Base-by-base conservation (phyloP, 2,888 invertebrate genomes). In the Agonopterix arenella region DNA sequence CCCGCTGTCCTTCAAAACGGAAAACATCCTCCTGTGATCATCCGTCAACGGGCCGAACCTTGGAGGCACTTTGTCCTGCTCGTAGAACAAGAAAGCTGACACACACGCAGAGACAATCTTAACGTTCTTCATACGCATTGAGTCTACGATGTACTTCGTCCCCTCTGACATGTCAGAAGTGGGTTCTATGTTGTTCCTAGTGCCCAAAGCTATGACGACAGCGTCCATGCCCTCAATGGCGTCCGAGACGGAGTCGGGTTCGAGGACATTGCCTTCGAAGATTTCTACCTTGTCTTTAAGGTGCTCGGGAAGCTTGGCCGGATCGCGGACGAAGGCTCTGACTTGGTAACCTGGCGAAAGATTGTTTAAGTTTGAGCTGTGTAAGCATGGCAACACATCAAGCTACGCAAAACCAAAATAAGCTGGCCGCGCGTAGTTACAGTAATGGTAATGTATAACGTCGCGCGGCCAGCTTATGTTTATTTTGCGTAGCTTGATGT, bases 151-250 rank as follows among this genome's bases (percentile, higher is more conserved):
- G 70, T 96, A 96, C 72, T 92, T 93, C 37, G 94, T 92, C 16
- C 96, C 96, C 50, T 93, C 92, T 0, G 96, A 97, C 73, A 97
- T 73, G 52, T 93, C 93, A 0, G 95, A 94, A 0, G 96, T 96
- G 0, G 95, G 90, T 55, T 92, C 94, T 9, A 96, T 74, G 58
- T 92, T 91, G 76, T 94, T 94, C 40, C 95, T 89, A 0, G 96
- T 97, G 18, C 97, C 97, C 10, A 97, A 84, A 2, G 92, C 91
- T 37, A 96, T 93, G 45, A 94, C 92, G 1, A 96, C 95, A 0
- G 90, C 95, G 57, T 95, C 93, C 28, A 91, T 92, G 41, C 91
- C 93, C 52, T 92, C 90, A 0, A 96, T 76, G 0, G 94, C 93
- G 46, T 93, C 90, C 13, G 91, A 77, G 0, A 97, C 96, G 51